Conservation (phyloP, 2,797 vertebrate species). For the Galago senegalensis region DNA sequence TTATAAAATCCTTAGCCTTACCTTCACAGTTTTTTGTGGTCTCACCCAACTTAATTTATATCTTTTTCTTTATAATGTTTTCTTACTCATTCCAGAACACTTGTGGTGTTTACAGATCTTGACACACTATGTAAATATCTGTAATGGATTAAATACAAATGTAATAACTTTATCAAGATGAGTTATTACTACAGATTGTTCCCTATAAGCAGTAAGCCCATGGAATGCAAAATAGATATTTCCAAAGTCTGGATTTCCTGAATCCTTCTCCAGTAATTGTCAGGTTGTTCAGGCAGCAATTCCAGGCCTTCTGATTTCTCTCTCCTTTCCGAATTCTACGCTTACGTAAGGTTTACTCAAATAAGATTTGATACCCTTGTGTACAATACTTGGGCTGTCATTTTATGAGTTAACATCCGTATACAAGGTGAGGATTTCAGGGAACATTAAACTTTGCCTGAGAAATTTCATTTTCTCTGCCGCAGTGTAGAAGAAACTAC, state of each 20-base stretch:
- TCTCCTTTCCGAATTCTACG: neutral
- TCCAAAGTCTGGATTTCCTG: neutral
- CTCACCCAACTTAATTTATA: neutral
- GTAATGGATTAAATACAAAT: neutral
- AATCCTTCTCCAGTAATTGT: neutral
- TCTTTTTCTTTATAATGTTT: neutral
- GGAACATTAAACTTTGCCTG: neutral
- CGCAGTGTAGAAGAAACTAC: neutral
- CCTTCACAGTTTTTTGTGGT: neutral
- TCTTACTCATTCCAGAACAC: neutral
- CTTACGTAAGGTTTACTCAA: neutral
- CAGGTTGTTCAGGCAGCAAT: neutral
- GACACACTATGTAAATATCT: neutral
- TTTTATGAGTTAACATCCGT: constrained; percentile 28
- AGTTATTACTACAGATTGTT: neutral
- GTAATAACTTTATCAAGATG: neutral
- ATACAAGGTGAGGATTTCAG: constrained; percentile 4
- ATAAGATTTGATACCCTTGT: neutral
- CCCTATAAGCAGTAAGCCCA: neutral
- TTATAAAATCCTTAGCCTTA: neutral
- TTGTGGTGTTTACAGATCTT: neutral
- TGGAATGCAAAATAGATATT: neutral
- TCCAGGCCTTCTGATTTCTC: neutral
- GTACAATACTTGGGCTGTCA: neutral
- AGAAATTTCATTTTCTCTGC: constrained; percentile 13